These are phyloP conservation scores for Sphinx pinastri DNA, from an alignment of 2,888 invertebrate species.

Conservation along the genomic window DNA sequence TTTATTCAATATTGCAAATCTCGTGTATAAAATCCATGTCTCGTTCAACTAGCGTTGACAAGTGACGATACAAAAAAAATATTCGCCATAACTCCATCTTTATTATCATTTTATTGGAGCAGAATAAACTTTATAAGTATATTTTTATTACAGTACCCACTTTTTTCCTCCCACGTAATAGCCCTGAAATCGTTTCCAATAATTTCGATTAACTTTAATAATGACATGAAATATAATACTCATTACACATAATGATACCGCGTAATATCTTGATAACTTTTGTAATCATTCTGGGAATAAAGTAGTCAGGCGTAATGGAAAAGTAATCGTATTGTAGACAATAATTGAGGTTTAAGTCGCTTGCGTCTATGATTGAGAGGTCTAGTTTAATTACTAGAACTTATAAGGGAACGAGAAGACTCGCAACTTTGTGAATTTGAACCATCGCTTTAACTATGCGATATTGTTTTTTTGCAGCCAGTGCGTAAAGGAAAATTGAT, in stretches of 20 bases:
- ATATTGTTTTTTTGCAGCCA: too few species aligned
- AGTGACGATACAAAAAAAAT: too few species aligned
- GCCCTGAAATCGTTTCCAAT: neutral
- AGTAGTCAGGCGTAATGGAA: neutral
- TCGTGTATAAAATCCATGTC: too few species aligned
- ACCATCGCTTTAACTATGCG: too few species aligned
- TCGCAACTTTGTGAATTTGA: too few species aligned
- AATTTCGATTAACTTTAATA: neutral
- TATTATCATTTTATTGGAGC: too few species aligned
- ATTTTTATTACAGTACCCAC: too few species aligned
- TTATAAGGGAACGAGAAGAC: neutral
- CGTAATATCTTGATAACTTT: slow-evolving; percentile 6
- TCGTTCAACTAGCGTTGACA: too few species aligned
- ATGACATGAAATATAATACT: neutral
- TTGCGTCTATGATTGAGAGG: neutral
- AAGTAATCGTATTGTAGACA: neutral
- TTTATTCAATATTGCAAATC: too few species aligned
- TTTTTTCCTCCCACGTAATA: neutral
- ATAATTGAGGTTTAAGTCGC: neutral
- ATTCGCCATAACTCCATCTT: too few species aligned
- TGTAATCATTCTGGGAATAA: slow-evolving; percentile 10
- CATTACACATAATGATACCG: neutral
- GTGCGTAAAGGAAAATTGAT: too few species aligned
- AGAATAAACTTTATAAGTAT: too few species aligned
- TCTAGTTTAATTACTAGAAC: neutral